Conservation (phyloP, 2,113 vertebrate genomes). For the Dicaeum eximium region DNA sequence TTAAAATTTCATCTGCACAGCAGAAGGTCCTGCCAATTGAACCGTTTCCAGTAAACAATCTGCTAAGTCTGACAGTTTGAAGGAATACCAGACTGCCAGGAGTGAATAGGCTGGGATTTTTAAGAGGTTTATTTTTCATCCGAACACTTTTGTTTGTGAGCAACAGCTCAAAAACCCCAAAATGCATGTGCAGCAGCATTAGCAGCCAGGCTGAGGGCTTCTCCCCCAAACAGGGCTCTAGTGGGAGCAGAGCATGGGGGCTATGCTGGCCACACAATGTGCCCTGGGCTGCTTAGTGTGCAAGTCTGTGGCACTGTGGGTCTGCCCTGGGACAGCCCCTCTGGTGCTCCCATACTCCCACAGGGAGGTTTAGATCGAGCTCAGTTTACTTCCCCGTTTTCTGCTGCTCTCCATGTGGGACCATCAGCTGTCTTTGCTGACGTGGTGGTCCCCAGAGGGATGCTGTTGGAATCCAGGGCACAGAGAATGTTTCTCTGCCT, state of each 20-base stretch:
- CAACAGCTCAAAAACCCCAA: constrained; percentile 49
- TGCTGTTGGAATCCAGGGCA: no score
- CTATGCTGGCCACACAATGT: not conserved
- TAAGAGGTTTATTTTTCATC: constrained; percentile 78
- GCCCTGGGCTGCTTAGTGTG: not conserved
- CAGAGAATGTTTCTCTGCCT: no score
- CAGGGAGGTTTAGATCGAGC: not conserved
- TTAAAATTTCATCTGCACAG: constrained; percentile 79
- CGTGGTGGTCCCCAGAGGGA: fast-evolving
- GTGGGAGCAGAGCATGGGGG: not conserved
- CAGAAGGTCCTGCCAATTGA: constrained; percentile 78
- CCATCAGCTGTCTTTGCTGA: not conserved
- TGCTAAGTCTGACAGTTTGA: constrained; percentile 80
- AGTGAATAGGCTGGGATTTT: constrained; percentile 74
- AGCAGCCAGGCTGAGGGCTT: constrained; percentile 67
- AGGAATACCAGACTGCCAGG: constrained; percentile 75
- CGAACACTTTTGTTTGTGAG: constrained; percentile 70
- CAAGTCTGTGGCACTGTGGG: not conserved
- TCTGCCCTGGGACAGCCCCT: not conserved
- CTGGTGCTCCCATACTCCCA: not conserved
- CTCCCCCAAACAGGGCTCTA: constrained; percentile 26
- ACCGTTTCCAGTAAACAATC: constrained; percentile 78
- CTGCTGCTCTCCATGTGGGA: fast-evolving
- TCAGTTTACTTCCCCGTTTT: not conserved
- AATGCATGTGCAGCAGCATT: constrained; percentile 51